Evolutionary conservation across 2,888 invertebrate species (phyloP), one percentile per base, ranked within the genome.

Genomic region (Cinara cedri): DNA sequence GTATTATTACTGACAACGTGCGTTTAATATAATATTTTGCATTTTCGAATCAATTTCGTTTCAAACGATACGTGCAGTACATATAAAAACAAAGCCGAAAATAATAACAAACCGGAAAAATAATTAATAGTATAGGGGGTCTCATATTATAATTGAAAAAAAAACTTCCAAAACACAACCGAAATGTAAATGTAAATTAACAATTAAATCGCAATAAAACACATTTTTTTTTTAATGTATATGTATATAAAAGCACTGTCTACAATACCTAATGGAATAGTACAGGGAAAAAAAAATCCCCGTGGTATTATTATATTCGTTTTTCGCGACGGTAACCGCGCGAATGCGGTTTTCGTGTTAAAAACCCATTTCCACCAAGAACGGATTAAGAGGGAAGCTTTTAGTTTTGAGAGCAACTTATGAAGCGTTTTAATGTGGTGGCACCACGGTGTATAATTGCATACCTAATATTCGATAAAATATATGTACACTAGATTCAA

Each of bases 351-450:
- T 68, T 63, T 74, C 34, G 34, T 63, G 63, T 63, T 63, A 74
- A 74, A 74, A 74, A 63, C 51, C 19, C 63, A 63, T 63, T 51
- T 63, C 19, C 63, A 21, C 34, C 34, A 6, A 3, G 34, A 42
- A 21, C 42, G 51, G 46, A 57, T 72, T 72, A 60, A 49, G 24
- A 46, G 34, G 34, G 60, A 10, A 72, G 46, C 16, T 72, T 72
- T 60, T 72, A 60, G 46, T 72, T 46, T 72, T 3, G 26, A 26
- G 26, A 49, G 26, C 46, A n/a, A 46, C 46, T 46, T 60, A 46
- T 46, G 46, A 60, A 46, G n/a, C n/a, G 46, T 60, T n/a, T 46
- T 3, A 3, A n/a, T 26, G 13, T 3, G 44, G 3, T 6, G 46
- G 57, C n/a, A 26, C 19, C 46, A 13, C 60, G 16, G 16, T 24